Percentiles rank a stretch among this genome's conserved stretches.
Conservation (phyloP, 2,797 vertebrate species). For the Stomatorhinus walkeri region DNA sequence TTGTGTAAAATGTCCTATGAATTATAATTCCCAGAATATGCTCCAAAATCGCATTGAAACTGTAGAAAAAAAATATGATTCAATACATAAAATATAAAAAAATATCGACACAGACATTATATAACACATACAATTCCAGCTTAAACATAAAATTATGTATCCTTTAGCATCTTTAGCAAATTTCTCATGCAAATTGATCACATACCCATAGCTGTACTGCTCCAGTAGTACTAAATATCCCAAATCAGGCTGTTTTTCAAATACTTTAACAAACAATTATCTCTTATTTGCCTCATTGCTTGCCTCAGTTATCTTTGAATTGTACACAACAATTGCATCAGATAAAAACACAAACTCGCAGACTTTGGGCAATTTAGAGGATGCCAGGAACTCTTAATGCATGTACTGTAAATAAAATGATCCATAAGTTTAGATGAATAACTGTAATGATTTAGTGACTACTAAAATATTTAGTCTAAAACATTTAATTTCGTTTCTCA, state of each 20-base stretch:
- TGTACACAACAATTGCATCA: constrained; percentile 38
- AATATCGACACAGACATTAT: not conserved
- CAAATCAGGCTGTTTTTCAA: constrained; percentile 1
- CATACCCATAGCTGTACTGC: not conserved
- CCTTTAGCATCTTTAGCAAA: not conserved
- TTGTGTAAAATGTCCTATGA: not conserved
- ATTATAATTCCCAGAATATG: not conserved
- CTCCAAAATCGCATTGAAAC: not conserved
- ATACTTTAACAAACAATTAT: constrained; percentile 36
- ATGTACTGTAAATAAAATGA: not conserved
- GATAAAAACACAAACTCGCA: constrained; percentile 11
- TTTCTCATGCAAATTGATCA: not conserved
- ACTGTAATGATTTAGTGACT: not conserved
- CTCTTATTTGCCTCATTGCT: constrained; percentile 47
- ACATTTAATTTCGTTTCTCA: not conserved
- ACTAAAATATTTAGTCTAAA: not conserved
- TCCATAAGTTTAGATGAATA: not conserved
- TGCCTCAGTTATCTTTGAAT: constrained; percentile 26
- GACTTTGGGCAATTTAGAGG: not conserved
- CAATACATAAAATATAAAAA: not conserved
- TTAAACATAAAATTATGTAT: not conserved
- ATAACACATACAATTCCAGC: not conserved
- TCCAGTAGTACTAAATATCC: not conserved
- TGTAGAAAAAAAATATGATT: not conserved
- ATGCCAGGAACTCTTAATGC: not conserved